Base-by-base conservation (phyloP, 2,888 invertebrate genomes). In the Uloborus plumipes region DNA sequence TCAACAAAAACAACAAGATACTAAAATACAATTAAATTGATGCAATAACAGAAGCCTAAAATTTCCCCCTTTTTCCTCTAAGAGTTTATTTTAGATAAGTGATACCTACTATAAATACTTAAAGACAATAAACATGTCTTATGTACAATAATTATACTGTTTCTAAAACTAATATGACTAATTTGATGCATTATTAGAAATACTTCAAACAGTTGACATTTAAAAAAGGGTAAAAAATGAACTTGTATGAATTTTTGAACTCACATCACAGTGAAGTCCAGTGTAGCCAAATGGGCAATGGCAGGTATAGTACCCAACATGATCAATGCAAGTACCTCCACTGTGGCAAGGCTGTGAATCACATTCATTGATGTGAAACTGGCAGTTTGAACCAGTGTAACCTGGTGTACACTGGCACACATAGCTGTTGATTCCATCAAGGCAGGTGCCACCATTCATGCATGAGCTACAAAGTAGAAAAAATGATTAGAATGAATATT, bases 371-470 rank as follows among this genome's bases (percentile, higher is more conserved):
- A 97, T 94, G 73, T 94, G 93, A 88, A 94, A 95, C 88, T 98
- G 97, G 87, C 98, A 98, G 89, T 98, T 97, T 0, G 94, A 94
- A 0, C 98, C 98, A 0, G 96, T 96, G 90, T 87, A 94, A 88
- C 95, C 96, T 1, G 93, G 92, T 65, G 93, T 92, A 89, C 98
- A 98, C 58, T 94, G 94, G 89, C 98, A 98, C 85, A 94, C 94
- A 90, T 96, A 98, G 74, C 94, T 94, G 90, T 98, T 97, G 88
- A 96, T 95, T 62, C 97, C 97, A 87, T 97, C 96, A 69, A 97
- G 93, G 88, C 98, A 98, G 9, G 93, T 94, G 14, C 97, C 97
- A 0, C 94, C 94, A 88, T 96, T 95, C 94, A 97, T 94, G 88
- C 97, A 97, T 86, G 95, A 95, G 84, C 94, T 95, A 18, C 13